Evolutionary conservation across 1,140 invertebrate species (phyloP).

Genomic region (Diabrotica virgifera): DNA sequence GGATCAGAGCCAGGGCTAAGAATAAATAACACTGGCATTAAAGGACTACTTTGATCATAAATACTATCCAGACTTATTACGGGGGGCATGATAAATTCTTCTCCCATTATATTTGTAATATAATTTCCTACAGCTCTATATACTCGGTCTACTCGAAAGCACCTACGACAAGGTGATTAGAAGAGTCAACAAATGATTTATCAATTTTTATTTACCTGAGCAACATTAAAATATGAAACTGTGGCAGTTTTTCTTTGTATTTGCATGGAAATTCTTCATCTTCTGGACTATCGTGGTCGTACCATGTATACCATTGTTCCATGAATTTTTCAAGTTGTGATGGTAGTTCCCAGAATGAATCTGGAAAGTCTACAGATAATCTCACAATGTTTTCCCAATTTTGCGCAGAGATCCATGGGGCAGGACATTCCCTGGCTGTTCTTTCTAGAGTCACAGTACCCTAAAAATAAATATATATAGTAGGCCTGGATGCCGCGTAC

Average conservation of each 20-base stretch:
- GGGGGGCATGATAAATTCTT: constrained; percentile 80
- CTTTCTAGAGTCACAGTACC: constrained; percentile 76
- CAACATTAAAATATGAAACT: constrained; percentile 76
- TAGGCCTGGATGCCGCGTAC: no score
- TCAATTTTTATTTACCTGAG: constrained; percentile 55
- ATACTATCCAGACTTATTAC: constrained; percentile 78
- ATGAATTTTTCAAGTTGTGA: constrained; percentile 61
- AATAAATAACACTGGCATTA: constrained; percentile 82
- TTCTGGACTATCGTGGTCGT: constrained; percentile 76
- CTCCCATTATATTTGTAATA: constrained; percentile 76
- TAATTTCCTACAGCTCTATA: constrained; percentile 76
- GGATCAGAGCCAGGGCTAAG: constrained; percentile 86
- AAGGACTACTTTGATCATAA: constrained; percentile 74
- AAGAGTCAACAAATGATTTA: no score
- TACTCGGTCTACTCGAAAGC: constrained; percentile 83
- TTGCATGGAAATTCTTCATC: constrained; percentile 61
- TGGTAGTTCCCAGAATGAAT: constrained; percentile 63
- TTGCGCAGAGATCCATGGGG: constrained; percentile 64
- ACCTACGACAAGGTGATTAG: constrained; percentile 50
- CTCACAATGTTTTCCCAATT: constrained; percentile 81
- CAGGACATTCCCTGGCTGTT: constrained; percentile 61
- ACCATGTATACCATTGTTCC: constrained; percentile 77
- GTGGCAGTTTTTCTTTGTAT: constrained; percentile 62
- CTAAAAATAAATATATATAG: constrained; percentile 9
- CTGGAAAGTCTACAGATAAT: constrained; percentile 64